Percentiles rank a stretch among this genome's conserved stretches.
Evolutionary conservation across 1,140 invertebrate genomes (phyloP).

Genomic region (Chymomyza costata): DNA sequence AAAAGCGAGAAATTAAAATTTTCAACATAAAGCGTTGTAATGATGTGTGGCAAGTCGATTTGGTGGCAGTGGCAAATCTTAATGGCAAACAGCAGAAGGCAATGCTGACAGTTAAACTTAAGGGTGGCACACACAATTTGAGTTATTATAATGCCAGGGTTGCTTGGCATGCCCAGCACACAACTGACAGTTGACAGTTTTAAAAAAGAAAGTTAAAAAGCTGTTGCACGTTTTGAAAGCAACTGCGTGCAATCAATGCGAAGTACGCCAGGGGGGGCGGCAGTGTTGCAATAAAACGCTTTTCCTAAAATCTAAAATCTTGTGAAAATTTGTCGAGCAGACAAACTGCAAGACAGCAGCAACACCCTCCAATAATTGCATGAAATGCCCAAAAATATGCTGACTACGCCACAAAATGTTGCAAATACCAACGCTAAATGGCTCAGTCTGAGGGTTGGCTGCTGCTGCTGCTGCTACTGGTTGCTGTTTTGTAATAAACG

Average conservation of each 20-base stretch:
- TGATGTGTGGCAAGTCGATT: constrained; percentile 72
- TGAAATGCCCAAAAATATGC: constrained; percentile 61
- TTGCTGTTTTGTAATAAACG: constrained; percentile 68
- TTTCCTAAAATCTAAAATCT: constrained; percentile 52
- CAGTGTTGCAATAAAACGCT: too few species aligned
- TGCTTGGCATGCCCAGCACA: too few species aligned
- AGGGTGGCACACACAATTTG: neutral
- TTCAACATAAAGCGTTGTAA: constrained; percentile 15
- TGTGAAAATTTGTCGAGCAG: constrained; percentile 70
- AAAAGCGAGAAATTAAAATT: constrained; percentile 12
- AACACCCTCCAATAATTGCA: constrained; percentile 51
- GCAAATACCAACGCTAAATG: neutral
- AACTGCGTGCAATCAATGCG: constrained; percentile 40
- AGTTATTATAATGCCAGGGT: neutral
- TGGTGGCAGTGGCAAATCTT: constrained; percentile 52
- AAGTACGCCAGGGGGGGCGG: constrained; percentile 38
- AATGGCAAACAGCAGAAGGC: constrained; percentile 56
- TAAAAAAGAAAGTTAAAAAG: constrained; percentile 9
- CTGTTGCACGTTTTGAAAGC: neutral
- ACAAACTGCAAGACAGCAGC: constrained; percentile 36
- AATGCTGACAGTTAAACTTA: neutral
- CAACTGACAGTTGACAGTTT: constrained; percentile 40
- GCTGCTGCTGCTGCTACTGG: constrained; percentile 45
- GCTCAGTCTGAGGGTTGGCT: constrained; percentile 11
- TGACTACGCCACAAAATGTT: constrained; percentile 55